Base-by-base conservation (phyloP, 1,140 invertebrate genomes). In the Papilio glaucus region DNA sequence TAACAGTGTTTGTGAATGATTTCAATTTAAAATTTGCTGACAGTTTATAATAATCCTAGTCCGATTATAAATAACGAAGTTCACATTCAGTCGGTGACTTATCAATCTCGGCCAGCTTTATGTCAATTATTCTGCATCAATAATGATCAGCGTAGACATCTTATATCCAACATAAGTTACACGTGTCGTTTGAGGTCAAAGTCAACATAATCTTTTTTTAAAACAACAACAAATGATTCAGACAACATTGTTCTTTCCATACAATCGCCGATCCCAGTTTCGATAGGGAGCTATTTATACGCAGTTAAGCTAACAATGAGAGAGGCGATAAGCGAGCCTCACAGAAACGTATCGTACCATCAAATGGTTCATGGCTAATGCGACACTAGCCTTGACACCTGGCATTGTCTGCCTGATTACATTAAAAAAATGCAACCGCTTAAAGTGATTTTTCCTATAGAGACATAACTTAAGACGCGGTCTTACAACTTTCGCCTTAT, bases 281-380 rank as follows among this genome's bases (percentile, higher is more conserved):
- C 29, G 61, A 63, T 63, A 63, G 29, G 61, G 10, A 21, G 61
- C 33, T 63, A 63, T 63, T 63, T 63, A 63, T 63, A 37, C 60
- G 60, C 15, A 15, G 12, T 53, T 15, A 21, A 63, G 15, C 37
- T 37, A 63, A 63, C 61, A 63, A 63, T 63, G 61, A 41, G 37
- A 7, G 45, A 15, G 13, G 12, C 61, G 61, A 63, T 63, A 63
- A 63, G 61, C 37, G 4, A 21, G 62, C 37, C 61, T 41, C 29
- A 42, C 45, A 53, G 15, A 53, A 53, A 53, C 13, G n/a, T 41
- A 65, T 65, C 62, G 18, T 39, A 37, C 62, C 29, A 65, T 65
- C 62, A 65, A 65, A 65, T 65, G 15, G 37, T 65, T 65, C 62
- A 65, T 65, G 62, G 62, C 37, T 65, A 39, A 65, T 39, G 33